phyloP scores from a whole-genome alignment of 2,888 invertebrate genomes.

The Gymnoscelis rufifasciata region DNA sequence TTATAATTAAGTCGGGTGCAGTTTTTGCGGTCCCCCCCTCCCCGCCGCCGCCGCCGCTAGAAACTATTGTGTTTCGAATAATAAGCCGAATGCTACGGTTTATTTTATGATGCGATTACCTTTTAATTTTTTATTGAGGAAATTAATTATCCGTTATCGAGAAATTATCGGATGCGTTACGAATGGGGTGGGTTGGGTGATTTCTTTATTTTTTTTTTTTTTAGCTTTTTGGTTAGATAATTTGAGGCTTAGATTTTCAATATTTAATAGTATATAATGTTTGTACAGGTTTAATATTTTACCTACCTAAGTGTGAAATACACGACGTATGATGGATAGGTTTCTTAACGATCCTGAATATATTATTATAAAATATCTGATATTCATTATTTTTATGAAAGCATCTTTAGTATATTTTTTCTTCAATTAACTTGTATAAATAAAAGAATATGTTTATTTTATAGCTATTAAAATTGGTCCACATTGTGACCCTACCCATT shows the following conservation, averaged over 20 bases:
- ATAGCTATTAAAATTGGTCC: neutral
- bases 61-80: slow-evolving; percentile 65
- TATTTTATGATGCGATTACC: slow-evolving; percentile 43
- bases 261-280: no score
- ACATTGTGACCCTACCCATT: neutral
- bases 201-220: slow-evolving; percentile 2
- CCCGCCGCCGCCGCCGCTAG: slow-evolving; percentile 36
- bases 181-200: neutral
- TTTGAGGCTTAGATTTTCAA: no score
- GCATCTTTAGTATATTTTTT: neutral
- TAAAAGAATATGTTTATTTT: neutral
- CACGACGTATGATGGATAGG: no score
- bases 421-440: neutral
- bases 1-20: slow-evolving; percentile 79
- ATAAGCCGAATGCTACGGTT: slow-evolving; percentile 43
- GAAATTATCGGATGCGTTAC: slow-evolving; percentile 15
- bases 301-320: no score
- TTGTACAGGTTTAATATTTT: no score
- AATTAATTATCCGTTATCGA: slow-evolving; percentile 19
- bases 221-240: no score
- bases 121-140: slow-evolving; percentile 20
- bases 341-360: no score
- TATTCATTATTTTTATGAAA: neutral
- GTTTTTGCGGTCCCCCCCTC: slow-evolving; percentile 66
- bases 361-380: no score